Evolutionary conservation across 2,888 invertebrate species (phyloP).

Genomic region (Hesperia comma): DNA sequence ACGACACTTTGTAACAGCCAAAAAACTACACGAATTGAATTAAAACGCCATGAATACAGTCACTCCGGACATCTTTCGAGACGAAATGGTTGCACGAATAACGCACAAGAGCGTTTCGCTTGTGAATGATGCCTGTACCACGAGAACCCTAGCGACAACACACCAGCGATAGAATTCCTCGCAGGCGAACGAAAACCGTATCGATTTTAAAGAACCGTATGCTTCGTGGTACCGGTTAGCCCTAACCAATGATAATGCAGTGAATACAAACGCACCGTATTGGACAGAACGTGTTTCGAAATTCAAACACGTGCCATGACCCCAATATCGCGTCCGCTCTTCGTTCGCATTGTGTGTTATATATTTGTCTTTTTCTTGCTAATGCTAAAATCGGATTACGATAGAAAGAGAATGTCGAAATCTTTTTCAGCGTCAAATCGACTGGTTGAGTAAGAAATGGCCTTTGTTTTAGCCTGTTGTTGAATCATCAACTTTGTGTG

Average conservation of each 20-base stretch:
- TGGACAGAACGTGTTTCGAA: slow-evolving; percentile 79
- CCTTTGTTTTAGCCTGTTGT: slow-evolving; percentile 53
- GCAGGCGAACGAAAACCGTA: slow-evolving; percentile 48
- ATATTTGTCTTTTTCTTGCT: slow-evolving; percentile 61
- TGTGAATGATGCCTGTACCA: slow-evolving; percentile 62
- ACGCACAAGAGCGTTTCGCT: slow-evolving; percentile 67
- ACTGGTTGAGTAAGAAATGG: slow-evolving; percentile 59
- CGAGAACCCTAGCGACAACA: slow-evolving; percentile 50
- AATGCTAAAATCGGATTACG: slow-evolving; percentile 48
- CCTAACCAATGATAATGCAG: slow-evolving; percentile 71
- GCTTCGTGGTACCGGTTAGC: slow-evolving; percentile 60
- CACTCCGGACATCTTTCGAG: slow-evolving; percentile 74
- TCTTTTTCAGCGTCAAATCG: slow-evolving; percentile 46
- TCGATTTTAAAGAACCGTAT: slow-evolving; percentile 61
- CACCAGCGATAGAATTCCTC: slow-evolving; percentile 51
- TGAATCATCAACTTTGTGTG: slow-evolving; percentile 48
- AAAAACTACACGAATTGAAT: slow-evolving; percentile 70
- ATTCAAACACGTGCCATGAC: slow-evolving; percentile 82
- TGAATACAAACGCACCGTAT: slow-evolving; percentile 71
- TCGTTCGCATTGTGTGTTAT: slow-evolving; percentile 48
- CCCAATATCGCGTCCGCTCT: slow-evolving; percentile 57
- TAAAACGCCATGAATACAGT: slow-evolving; percentile 69
- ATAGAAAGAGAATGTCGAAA: slow-evolving; percentile 57
- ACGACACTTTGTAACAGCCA: slow-evolving; percentile 63
- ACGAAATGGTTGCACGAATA: slow-evolving; percentile 78